A percentile compares a stretch with the other conserved stretches of the same genome.
Evolutionary conservation across 2,797 vertebrate genomes (phyloP).

Genomic region (Enteromius afrohamiltoni): DNA sequence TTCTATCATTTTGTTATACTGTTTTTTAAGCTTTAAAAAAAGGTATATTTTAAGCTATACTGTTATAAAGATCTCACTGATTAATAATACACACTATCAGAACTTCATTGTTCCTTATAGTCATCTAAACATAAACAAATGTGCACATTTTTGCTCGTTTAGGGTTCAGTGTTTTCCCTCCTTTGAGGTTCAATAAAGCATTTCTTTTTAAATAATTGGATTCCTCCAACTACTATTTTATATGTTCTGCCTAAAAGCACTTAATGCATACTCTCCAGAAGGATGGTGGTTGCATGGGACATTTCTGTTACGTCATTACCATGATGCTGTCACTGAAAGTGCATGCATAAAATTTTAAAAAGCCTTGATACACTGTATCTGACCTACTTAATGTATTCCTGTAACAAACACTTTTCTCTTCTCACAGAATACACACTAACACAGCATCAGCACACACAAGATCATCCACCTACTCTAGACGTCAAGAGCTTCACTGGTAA

Average conservation of each 20-base stretch:
- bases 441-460: slow-evolving; percentile 32
- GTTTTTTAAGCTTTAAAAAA: too few relatives aligned
- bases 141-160: not conserved
- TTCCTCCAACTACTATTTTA: not conserved
- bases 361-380: slow-evolving; percentile 4
- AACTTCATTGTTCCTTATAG: not conserved
- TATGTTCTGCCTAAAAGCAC: not conserved
- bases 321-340: not conserved
- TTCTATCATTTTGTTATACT: not conserved
- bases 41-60: not conserved
- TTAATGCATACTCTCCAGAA: not conserved
- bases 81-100: not conserved
- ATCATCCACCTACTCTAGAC: slow-evolving; percentile 47
- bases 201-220: not conserved
- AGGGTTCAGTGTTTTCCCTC: not conserved
- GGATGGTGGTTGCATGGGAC: not conserved
- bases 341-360: slow-evolving; percentile 22
- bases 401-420: slow-evolving; percentile 22
- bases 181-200: not conserved
- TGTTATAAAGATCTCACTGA: not conserved
- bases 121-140: not conserved
- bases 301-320: not conserved
- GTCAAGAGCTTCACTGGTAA: slow-evolving; percentile 50
- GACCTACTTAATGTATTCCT: slow-evolving; percentile 24
- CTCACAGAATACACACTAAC: slow-evolving; percentile 21